A percentile compares a stretch with the other conserved stretches of the same genome.
Conservation (phyloP, 2,888 invertebrate genomes). For the Hydrotaea diabolus region DNA sequence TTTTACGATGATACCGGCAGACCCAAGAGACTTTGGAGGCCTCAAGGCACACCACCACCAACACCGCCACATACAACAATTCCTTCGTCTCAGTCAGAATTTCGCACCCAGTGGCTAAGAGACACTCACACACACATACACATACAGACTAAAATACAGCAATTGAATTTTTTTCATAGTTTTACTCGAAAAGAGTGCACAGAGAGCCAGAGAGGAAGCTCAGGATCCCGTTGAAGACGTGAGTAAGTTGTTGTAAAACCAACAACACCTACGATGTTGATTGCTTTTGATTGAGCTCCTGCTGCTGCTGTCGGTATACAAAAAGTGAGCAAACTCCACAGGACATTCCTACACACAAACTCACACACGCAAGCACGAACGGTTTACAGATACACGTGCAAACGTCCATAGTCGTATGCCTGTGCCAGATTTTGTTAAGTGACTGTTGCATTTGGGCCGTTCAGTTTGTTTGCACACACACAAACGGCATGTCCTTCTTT, state of each 20-base stretch:
- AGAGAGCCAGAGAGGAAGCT: background rate
- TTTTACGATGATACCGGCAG: conserved; percentile 43
- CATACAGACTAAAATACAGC: conserved; percentile 32
- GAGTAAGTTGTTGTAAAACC: conserved; percentile 52
- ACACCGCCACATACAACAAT: conserved; percentile 24
- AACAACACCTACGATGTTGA: conserved; percentile 67
- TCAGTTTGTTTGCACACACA: background rate
- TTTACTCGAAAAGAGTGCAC: background rate
- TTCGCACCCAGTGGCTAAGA: conserved; percentile 49
- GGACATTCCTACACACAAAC: conserved; percentile 65
- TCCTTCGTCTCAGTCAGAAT: conserved; percentile 25
- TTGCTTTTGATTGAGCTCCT: conserved; percentile 77
- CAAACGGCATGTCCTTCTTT: conserved; percentile 70
- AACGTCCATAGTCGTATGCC: background rate
- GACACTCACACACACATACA: background rate
- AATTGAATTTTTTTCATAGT: background rate
- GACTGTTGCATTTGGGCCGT: background rate
- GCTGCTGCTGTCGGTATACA: conserved; percentile 77
- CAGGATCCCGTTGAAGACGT: background rate
- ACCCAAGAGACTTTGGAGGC: conserved; percentile 60
- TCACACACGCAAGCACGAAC: background rate
- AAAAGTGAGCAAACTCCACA: conserved; percentile 74
- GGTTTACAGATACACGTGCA: background rate
- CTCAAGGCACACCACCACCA: conserved; percentile 27
- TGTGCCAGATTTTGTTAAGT: background rate